Conservation (phyloP, 2,113 vertebrate species). For the Microcebus murinus region DNA sequence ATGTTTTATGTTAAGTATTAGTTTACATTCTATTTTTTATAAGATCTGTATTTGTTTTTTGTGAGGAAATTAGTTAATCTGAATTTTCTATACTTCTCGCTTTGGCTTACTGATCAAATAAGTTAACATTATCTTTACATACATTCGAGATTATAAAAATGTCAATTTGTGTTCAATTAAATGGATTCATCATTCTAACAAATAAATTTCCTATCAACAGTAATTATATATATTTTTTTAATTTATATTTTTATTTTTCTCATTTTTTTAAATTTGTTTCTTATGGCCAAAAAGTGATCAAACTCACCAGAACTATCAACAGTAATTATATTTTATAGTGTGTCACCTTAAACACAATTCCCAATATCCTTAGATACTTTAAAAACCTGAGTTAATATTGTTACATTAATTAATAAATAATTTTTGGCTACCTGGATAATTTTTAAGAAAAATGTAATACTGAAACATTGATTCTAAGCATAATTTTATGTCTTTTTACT, state of each 20-base stretch:
- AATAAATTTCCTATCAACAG: neutral
- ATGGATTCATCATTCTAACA: neutral
- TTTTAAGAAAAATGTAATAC: neutral
- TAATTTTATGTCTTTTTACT: neutral
- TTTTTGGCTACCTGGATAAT: neutral
- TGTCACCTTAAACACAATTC: neutral
- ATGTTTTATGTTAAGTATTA: neutral
- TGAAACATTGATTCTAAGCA: neutral
- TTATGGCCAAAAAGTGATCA: no score
- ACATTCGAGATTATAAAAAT: neutral
- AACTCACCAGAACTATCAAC: neutral
- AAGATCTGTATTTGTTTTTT: neutral
- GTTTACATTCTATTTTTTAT: constrained; percentile 1
- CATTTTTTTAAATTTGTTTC: no score
- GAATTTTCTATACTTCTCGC: neutral
- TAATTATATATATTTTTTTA: neutral
- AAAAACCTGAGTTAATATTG: neutral
- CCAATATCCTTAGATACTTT: neutral
- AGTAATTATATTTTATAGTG: neutral
- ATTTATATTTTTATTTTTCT: no score
- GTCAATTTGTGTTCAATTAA: neutral
- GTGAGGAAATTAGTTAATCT: neutral
- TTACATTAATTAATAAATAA: neutral
- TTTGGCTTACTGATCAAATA: neutral
- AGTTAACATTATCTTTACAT: neutral